Evolutionary conservation across 2,113 vertebrate genomes (phyloP), one percentile per base, ranked within the genome.

Genomic region (Porphyrio hochstetteri): DNA sequence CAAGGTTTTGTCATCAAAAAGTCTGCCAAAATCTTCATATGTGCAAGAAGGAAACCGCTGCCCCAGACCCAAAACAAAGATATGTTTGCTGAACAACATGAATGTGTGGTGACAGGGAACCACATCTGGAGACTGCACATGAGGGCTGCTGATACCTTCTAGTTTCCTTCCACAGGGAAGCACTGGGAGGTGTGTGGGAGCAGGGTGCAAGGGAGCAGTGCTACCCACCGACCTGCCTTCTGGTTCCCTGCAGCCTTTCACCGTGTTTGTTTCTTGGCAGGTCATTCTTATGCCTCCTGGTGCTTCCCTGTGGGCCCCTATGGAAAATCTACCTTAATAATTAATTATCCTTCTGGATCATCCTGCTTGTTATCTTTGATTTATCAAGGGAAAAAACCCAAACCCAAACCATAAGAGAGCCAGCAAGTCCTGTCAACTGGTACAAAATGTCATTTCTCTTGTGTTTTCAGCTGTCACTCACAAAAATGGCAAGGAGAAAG

Each of bases 231-330:
- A 42, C 15, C 13, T 68, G 5, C 12, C 88, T 7, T 7, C 56
- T 55, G 5, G 8, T 42, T 65, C 11, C 7, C 28, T 56, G 48
- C 11, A 80, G 24, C 2, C 6, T 90, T 77, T 65, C 10, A 4
- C 16, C 0, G 0, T 1, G 2, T 61, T 57, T 83, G 9, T 11
- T 80, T 18, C 5, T 80, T 57, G 11, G 31, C n/a, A 77, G 16
- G 13, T 74, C 4, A 0, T 29, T 81, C 6, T 77, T 68, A n/a
- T 0, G 3, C 21, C 4, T 78, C 27, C 20, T 57, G 24, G 14
- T 60, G 18, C 13, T 23, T 64, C 46, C 13, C 7, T 35, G 3
- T 21, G 64, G 10, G 8, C 56, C 35, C 28, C 24, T 53, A 6
- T 40, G 74, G 28, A 88, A 82, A 86, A 4, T 1, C 3, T 68